phyloP scores from a whole-genome alignment of 2,113 vertebrate species.

The Zingel zingel region DNA sequence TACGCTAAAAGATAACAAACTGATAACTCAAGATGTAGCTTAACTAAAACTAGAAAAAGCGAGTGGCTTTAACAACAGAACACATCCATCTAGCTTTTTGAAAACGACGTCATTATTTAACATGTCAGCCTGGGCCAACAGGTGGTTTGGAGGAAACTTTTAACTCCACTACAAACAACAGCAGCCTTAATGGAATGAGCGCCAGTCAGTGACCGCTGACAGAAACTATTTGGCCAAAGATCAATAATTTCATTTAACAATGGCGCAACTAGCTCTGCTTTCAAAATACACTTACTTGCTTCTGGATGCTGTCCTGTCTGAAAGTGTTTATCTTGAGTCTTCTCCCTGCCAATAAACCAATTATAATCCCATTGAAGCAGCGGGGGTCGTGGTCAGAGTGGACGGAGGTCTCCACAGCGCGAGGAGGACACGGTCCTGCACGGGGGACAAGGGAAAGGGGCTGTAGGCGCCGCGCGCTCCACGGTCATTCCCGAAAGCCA shows the following conservation, averaged over 20 bases:
- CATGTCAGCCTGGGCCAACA: constrained; percentile 41
- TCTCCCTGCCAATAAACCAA: constrained; percentile 60
- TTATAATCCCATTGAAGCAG: constrained; percentile 78
- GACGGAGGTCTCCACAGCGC: constrained; percentile 45
- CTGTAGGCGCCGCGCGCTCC: constrained; percentile 65
- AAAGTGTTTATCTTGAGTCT: constrained; percentile 48
- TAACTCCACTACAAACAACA: constrained; percentile 10
- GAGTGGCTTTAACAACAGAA: rapidly evolving
- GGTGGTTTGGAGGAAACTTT: constrained; percentile 56
- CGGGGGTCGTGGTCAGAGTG: constrained; percentile 62
- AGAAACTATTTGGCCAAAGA: constrained; percentile 32
- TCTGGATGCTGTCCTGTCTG: constrained; percentile 46
- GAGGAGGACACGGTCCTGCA: constrained; percentile 48
- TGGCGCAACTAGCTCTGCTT: not conserved
- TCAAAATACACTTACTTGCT: constrained; percentile 65
- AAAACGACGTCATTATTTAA: constrained; percentile 5
- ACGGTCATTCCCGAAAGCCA: constrained; percentile 78
- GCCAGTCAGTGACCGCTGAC: not conserved
- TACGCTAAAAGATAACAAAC: not conserved
- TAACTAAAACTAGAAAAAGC: not conserved
- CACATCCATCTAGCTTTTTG: not conserved
- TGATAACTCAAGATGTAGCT: not conserved
- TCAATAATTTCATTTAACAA: constrained; percentile 35
- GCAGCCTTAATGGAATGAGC: not conserved
- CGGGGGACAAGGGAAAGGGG: constrained; percentile 65